phyloP scores from a whole-genome alignment of 1,140 invertebrate genomes.

The Lycorma delicatula region DNA sequence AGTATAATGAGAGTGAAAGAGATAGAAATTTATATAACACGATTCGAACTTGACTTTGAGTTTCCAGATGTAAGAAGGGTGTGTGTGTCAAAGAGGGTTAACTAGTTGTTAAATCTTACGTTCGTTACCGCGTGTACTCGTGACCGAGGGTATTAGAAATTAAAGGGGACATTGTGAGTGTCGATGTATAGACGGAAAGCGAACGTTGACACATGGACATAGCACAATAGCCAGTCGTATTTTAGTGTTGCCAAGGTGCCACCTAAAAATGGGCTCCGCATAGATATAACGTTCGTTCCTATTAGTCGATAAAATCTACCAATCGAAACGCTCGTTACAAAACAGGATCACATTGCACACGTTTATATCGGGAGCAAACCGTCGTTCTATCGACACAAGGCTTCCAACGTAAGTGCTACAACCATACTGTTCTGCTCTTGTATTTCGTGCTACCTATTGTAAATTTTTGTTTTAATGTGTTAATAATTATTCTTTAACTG shows the following conservation, averaged over 20 bases:
- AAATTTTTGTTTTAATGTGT: constrained; percentile 9
- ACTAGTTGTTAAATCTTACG: no score
- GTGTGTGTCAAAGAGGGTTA: no score
- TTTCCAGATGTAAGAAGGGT: no score
- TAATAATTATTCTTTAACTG: constrained; percentile 29
- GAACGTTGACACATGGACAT: no score
- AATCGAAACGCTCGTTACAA: constrained; percentile 42
- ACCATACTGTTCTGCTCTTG: not conserved
- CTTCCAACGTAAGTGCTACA: constrained; percentile 73
- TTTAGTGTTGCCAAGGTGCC: constrained; percentile 24
- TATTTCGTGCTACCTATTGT: constrained; percentile 37
- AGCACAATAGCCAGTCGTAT: no score
- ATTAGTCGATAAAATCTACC: constrained; percentile 40
- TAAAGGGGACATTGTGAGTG: no score
- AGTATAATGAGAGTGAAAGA: no score
- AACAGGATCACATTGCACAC: constrained; percentile 71
- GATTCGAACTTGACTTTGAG: no score
- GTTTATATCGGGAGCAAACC: constrained; percentile 68
- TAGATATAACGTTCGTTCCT: constrained; percentile 37
- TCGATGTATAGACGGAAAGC: no score
- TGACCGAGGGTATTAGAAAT: no score
- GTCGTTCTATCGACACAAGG: constrained; percentile 73
- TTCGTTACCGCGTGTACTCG: no score
- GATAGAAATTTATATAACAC: no score
- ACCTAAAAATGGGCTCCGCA: constrained; percentile 52